phyloP scores from a whole-genome alignment of 2,888 invertebrate genomes.

The Hyposoter dolosus region DNA sequence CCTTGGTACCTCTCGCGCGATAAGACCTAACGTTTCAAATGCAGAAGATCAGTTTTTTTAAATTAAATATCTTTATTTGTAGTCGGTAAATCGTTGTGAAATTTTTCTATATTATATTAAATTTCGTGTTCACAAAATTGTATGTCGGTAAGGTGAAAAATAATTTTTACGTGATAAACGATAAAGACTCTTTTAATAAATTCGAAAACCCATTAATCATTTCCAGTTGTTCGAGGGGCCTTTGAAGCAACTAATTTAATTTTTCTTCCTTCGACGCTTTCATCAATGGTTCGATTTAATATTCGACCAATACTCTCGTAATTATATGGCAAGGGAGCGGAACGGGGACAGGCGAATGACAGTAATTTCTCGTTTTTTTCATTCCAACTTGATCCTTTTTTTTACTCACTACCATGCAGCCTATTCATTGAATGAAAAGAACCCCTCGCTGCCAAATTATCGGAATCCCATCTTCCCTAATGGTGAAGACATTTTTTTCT shows the following conservation, averaged over 20 bases:
- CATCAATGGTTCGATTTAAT: neutral
- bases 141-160: no score
- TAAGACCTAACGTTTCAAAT: no score
- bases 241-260: neutral
- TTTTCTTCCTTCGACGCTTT: neutral
- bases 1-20: no score
- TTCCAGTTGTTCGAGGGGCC: neutral
- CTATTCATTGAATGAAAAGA: neutral
- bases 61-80: no score
- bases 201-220: neutral
- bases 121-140: no score
- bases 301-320: neutral
- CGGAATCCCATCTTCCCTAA: neutral
- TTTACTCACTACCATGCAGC: neutral
- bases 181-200: neutral
- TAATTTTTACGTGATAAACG: neutral
- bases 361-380: neutral
- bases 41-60: no score
- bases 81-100: no score
- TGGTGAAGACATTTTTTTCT: conserved; percentile 19
- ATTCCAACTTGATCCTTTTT: neutral
- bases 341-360: neutral
- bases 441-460: conserved; percentile 3
- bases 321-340: neutral
- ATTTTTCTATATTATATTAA: no score